A percentile compares a stretch with the other conserved stretches of the same genome.
Conservation (phyloP, 2,113 vertebrate genomes). For the Dermatemys mawii region DNA sequence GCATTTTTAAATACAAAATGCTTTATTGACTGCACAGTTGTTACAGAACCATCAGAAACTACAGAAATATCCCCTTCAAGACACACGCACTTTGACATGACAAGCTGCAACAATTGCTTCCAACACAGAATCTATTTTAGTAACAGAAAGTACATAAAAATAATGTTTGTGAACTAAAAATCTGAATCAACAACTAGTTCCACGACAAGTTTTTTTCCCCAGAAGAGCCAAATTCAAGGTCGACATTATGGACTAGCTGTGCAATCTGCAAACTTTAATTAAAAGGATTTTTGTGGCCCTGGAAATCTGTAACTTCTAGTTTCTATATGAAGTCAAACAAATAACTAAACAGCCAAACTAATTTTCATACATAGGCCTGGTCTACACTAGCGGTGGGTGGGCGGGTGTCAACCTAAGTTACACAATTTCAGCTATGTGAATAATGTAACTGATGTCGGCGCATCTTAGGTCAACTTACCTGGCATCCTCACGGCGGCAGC, state of each 20-base stretch:
- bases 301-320: slow-evolving; percentile 24
- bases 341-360: slow-evolving; percentile 9
- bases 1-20: neutral
- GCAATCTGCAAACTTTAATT: neutral
- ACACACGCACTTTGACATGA: neutral
- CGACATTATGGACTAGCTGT: neutral
- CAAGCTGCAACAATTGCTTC: slow-evolving; percentile 11
- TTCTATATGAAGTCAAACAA: slow-evolving; percentile 30
- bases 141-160: neutral
- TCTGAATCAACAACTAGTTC: slow-evolving; percentile 15
- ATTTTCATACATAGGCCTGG: no score
- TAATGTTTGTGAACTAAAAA: neutral
- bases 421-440: no score
- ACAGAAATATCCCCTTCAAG: neutral
- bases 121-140: slow-evolving; percentile 8
- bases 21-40: neutral
- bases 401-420: no score
- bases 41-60: neutral
- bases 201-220: neutral
- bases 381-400: no score
- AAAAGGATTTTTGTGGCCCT: slow-evolving; percentile 8
- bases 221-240: slow-evolving; percentile 13
- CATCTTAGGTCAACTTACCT: no score
- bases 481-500: no score
- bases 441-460: no score